These are phyloP conservation scores for Sibirionetta formosa DNA, from an alignment of 2,797 vertebrate genomes.

Conservation along the genomic window DNA sequence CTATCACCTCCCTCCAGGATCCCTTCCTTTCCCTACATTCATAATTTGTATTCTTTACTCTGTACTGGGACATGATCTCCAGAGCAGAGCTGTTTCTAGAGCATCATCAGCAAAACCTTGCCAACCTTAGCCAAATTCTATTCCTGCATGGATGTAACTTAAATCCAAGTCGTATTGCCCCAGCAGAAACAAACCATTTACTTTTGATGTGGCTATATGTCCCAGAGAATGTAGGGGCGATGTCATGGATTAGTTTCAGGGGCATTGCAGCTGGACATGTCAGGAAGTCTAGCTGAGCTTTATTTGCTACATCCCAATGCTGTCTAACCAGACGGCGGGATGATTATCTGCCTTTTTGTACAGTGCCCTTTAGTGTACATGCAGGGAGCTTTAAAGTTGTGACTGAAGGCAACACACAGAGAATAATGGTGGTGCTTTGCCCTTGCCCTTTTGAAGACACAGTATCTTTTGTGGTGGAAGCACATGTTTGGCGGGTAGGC, in stretches of 20 bases:
- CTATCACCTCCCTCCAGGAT: neutral
- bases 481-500: neutral
- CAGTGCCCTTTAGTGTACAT: neutral
- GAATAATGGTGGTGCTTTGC: neutral
- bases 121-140: neutral
- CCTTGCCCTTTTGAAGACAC: neutral
- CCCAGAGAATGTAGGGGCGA: neutral
- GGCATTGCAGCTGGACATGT: fast-evolving
- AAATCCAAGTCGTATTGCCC: neutral
- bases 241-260: neutral
- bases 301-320: neutral
- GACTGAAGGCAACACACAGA: neutral
- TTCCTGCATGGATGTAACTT: neutral
- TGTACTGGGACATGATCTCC: neutral
- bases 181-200: neutral
- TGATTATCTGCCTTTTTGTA: neutral
- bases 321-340: fast-evolving
- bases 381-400: neutral
- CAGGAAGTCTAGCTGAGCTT: neutral
- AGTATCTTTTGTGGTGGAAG: neutral
- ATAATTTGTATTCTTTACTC: neutral
- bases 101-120: neutral
- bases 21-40: neutral
- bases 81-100: neutral
- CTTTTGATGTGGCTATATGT: neutral